phyloP scores from a whole-genome alignment of 1,140 invertebrate species.

The Onthophagus taurus region DNA sequence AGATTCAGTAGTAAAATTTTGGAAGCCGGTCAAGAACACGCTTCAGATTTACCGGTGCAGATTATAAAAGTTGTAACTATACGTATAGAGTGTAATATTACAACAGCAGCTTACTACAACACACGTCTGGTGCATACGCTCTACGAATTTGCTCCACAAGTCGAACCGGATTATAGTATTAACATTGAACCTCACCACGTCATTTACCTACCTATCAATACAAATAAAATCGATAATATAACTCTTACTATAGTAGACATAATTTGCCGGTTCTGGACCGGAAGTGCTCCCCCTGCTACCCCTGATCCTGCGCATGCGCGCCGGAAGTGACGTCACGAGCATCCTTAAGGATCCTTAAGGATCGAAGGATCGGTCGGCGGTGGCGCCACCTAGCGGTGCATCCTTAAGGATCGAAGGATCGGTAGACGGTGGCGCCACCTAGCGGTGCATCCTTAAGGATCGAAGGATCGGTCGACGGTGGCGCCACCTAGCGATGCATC shows the following conservation, averaged over 20 bases:
- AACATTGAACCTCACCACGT: slow-evolving; percentile 12
- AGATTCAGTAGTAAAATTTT: slow-evolving; percentile 17
- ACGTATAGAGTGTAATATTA: slow-evolving; percentile 19
- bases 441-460: too few species aligned
- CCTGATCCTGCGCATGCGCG: too few species aligned
- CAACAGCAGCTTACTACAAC: slow-evolving; percentile 16
- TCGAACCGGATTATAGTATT: slow-evolving; percentile 16
- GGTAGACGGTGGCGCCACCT: too few species aligned
- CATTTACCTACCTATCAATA: slow-evolving; percentile 16
- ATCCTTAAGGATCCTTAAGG: too few species aligned
- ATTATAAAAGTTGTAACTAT: slow-evolving; percentile 21
- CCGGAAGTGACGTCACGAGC: too few species aligned
- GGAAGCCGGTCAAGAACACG: slow-evolving; percentile 9
- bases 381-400: too few species aligned
- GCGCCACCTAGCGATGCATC: too few species aligned
- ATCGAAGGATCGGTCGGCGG: too few species aligned
- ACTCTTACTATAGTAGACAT: slow-evolving; percentile 17
- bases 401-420: too few species aligned
- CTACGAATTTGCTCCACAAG: slow-evolving; percentile 17
- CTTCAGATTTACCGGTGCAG: slow-evolving; percentile 19
- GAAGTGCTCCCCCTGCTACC: too few species aligned
- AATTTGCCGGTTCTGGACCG: too few species aligned
- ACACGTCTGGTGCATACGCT: slow-evolving; percentile 16
- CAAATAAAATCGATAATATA: slow-evolving; percentile 15
- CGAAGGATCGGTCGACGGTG: too few species aligned